Conservation (phyloP, 2,113 vertebrate genomes). For the Gallinago media region DNA sequence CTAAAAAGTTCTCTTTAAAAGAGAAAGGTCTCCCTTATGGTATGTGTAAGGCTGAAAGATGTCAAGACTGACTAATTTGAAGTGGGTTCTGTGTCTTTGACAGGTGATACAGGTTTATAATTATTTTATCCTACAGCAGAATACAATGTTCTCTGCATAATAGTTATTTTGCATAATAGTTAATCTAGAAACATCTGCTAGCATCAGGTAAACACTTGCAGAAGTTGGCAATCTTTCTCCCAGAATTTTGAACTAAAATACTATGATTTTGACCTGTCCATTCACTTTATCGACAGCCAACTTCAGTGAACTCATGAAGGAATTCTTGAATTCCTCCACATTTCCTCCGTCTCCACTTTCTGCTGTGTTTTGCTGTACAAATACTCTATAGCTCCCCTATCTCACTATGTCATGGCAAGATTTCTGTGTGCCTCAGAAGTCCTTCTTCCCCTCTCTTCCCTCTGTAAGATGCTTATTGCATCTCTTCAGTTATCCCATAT, state of each 20-base stretch:
- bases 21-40: neutral
- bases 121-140: neutral
- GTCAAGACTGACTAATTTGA: neutral
- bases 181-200: neutral
- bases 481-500: neutral
- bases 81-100: neutral
- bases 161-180: neutral
- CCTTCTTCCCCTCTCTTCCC: neutral
- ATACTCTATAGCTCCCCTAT: neutral
- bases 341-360: accelerated
- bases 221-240: neutral
- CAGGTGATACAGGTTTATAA: neutral
- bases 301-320: neutral
- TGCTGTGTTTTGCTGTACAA: neutral
- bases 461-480: neutral
- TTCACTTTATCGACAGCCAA: neutral
- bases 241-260: neutral
- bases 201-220: neutral
- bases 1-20: neutral
- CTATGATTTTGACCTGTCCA: neutral
- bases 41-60: neutral
- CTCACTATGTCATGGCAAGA: neutral
- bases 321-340: neutral
- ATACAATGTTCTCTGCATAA: neutral
- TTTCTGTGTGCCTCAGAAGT: neutral